Evolutionary conservation across 2,797 vertebrate genomes (phyloP).

Genomic region (Sparus aurata): DNA sequence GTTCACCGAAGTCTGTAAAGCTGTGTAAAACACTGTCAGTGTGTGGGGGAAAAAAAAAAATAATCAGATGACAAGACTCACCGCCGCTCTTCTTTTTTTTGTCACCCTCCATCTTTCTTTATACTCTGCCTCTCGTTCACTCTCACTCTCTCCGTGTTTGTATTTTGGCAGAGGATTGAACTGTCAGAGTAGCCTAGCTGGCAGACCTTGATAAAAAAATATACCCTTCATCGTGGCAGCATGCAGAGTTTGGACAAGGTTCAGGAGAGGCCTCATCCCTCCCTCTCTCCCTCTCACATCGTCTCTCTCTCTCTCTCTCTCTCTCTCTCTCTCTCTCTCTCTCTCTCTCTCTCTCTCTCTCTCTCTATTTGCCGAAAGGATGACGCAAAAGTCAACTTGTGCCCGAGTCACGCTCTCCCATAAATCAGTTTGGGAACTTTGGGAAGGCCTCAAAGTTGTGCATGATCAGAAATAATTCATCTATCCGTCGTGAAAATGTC

Average conservation of each 20-base stretch:
- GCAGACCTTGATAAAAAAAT: conserved; percentile 92
- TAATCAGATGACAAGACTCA: conserved; percentile 36
- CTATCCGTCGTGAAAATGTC: conserved; percentile 21
- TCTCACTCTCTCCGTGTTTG: conserved; percentile 52
- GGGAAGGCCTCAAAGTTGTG: conserved; percentile 53
- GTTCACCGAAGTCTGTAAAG: conserved; percentile 30
- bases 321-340: conserved; percentile 24
- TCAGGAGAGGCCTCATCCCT: conserved; percentile 87
- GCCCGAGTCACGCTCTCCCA: conserved; percentile 60
- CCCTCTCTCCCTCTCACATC: conserved; percentile 16
- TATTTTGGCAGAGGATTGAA: conserved; percentile 78
- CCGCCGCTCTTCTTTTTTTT: conserved; percentile 10
- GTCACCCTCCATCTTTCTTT: conserved; percentile 43
- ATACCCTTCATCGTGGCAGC: conserved; percentile 90
- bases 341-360: conserved; percentile 20
- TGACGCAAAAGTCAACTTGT: conserved; percentile 68
- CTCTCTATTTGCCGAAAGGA: conserved; percentile 62
- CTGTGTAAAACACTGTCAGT: conserved; percentile 43
- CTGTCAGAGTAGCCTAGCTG: conserved; percentile 89
- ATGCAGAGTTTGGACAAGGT: conserved; percentile 91
- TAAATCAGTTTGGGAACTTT: conserved; percentile 67
- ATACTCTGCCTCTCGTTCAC: conserved; percentile 32
- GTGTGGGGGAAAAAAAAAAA: conserved; percentile 30
- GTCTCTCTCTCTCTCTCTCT: no score
- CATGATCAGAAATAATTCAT: conserved; percentile 63